These are phyloP conservation scores for Andrena praecox DNA, from an alignment of 2,888 invertebrate species.

Conservation along the genomic window DNA sequence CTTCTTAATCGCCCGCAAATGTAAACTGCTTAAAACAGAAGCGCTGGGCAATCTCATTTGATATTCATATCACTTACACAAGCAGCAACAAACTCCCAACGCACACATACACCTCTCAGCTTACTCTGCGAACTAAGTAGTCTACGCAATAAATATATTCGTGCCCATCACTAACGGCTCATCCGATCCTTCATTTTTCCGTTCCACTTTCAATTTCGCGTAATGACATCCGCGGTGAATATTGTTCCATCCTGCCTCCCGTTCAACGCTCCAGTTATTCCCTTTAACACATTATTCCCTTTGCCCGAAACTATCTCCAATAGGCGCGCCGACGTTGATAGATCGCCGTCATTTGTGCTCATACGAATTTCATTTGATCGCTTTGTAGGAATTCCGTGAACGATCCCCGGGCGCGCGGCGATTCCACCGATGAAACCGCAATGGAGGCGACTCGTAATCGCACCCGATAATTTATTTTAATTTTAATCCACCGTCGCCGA, in stretches of 20 bases:
- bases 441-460: constrained; percentile 27
- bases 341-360: constrained; percentile 44
- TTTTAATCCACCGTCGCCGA: constrained; percentile 15
- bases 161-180: not conserved
- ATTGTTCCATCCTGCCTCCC: constrained; percentile 11
- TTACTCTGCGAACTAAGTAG: no score
- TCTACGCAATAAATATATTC: no score
- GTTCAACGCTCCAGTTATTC: constrained; percentile 40
- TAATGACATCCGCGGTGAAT: not conserved
- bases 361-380: constrained; percentile 55
- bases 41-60: no score
- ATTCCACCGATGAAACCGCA: constrained; percentile 39
- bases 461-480: constrained; percentile 36
- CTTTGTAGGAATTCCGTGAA: constrained; percentile 38
- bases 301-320: constrained; percentile 38
- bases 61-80: no score
- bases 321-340: constrained; percentile 37
- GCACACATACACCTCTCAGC: no score
- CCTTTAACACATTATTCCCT: constrained; percentile 14
- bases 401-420: constrained; percentile 9
- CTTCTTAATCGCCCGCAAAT: no score
- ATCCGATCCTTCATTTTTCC: constrained; percentile 9
- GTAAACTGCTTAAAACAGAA: no score
- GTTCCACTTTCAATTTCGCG: constrained; percentile 12
- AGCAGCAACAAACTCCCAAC: no score